Conservation (phyloP, 2,888 invertebrate species). For the Seira ritae region DNA sequence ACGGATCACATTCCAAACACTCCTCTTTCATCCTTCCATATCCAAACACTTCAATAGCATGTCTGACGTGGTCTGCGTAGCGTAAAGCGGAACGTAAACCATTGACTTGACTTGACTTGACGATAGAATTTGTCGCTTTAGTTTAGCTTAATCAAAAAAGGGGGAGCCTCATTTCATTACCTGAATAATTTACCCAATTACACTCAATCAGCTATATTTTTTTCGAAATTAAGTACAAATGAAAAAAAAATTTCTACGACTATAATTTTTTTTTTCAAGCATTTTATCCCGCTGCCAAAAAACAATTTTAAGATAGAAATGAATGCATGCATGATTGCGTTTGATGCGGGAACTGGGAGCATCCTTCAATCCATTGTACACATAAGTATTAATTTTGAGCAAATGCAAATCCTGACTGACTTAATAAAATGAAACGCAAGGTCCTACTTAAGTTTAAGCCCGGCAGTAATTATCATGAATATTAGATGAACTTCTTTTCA, state of each 20-base stretch:
- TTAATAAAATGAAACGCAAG: too few species aligned
- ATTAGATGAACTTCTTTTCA: constrained; percentile 6
- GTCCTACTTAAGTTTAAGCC: background rate
- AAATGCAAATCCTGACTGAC: too few species aligned
- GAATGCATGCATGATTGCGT: too few species aligned
- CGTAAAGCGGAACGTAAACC: constrained; percentile 23
- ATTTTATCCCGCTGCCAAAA: too few species aligned
- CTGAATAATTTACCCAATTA: constrained; percentile 61
- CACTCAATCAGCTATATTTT: constrained; percentile 49
- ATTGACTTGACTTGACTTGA: too few species aligned
- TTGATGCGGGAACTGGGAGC: too few species aligned
- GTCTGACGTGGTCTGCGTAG: constrained; percentile 9
- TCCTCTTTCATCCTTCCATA: background rate
- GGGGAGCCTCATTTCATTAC: constrained; percentile 59
- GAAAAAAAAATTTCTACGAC: background rate
- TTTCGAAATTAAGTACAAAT: constrained; percentile 24
- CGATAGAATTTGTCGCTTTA: constrained; percentile 53
- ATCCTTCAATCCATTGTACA: too few species aligned
- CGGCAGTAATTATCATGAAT: background rate
- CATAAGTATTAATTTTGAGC: too few species aligned
- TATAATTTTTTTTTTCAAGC: too few species aligned
- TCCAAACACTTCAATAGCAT: background rate
- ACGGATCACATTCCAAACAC: constrained; percentile 4
- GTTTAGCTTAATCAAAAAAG: constrained; percentile 53
- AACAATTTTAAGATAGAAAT: background rate